Conservation (phyloP, 2,797 vertebrate genomes). For the Scomberomorus guttatus region DNA sequence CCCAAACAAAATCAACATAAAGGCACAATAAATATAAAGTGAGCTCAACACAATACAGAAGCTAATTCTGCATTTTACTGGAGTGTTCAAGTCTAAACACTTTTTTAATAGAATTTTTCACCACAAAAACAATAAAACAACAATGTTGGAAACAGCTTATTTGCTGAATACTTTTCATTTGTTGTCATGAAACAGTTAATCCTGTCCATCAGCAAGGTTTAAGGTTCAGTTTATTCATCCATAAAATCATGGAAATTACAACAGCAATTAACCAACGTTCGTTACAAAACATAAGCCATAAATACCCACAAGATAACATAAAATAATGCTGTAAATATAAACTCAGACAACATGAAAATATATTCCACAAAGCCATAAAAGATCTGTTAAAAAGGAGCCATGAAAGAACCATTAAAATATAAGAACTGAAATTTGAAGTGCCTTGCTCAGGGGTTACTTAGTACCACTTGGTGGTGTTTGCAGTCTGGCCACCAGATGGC, state of each 20-base stretch:
- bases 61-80: neutral
- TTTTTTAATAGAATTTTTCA: neutral
- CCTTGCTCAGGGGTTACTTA: neutral
- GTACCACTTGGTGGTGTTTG: neutral
- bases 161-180: neutral
- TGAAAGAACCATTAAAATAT: neutral
- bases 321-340: constrained; percentile 13
- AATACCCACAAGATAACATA: neutral
- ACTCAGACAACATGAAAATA: neutral
- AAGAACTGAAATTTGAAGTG: neutral
- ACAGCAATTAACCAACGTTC: too few species aligned
- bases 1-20: too few species aligned
- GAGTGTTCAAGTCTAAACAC: too few species aligned
- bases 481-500: constrained; percentile 69
- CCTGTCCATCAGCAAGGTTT: neutral
- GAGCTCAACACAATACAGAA: too few species aligned
- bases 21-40: too few species aligned
- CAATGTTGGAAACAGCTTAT: neutral
- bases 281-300: too few species aligned
- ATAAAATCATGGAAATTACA: too few species aligned
- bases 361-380: neutral
- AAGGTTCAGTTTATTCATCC: too few species aligned
- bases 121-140: neutral
- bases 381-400: too few species aligned
- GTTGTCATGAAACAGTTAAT: neutral